phyloP scores from a whole-genome alignment of 2,113 vertebrate genomes.

The Papio anubis region DNA sequence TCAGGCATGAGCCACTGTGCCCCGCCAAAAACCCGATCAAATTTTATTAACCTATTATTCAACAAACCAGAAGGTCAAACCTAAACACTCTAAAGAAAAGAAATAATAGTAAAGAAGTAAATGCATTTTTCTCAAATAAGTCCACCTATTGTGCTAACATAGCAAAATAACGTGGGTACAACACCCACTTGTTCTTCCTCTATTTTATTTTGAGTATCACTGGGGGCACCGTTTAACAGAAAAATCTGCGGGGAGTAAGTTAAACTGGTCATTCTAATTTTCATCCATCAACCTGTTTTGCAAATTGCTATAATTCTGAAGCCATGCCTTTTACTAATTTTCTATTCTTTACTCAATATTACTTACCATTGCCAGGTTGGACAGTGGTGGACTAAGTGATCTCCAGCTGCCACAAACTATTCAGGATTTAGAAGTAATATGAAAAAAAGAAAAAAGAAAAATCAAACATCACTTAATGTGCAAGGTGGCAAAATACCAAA shows the following conservation, averaged over 20 bases:
- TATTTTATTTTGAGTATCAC: neutral
- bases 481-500: conserved; percentile 39
- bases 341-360: neutral
- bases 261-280: neutral
- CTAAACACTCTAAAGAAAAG: neutral
- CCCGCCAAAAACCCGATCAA: neutral
- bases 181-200: neutral
- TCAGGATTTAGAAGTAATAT: conserved; percentile 58
- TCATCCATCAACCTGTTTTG: neutral
- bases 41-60: conserved; percentile 35
- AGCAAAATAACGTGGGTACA: neutral
- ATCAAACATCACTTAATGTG: conserved; percentile 11
- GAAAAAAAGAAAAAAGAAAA: conserved; percentile 38
- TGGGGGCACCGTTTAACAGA: neutral
- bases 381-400: conserved; percentile 98
- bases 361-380: conserved; percentile 99
- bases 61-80: neutral
- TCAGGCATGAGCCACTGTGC: no score
- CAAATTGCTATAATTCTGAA: neutral
- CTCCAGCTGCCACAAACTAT: conserved; percentile 97
- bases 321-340: neutral
- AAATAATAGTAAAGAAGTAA: neutral
- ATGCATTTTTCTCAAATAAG: neutral
- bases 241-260: neutral
- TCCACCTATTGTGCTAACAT: neutral